These are phyloP conservation scores for Sinohyriopsis cumingii DNA, from an alignment of 2,888 invertebrate species.

Conservation along the genomic window DNA sequence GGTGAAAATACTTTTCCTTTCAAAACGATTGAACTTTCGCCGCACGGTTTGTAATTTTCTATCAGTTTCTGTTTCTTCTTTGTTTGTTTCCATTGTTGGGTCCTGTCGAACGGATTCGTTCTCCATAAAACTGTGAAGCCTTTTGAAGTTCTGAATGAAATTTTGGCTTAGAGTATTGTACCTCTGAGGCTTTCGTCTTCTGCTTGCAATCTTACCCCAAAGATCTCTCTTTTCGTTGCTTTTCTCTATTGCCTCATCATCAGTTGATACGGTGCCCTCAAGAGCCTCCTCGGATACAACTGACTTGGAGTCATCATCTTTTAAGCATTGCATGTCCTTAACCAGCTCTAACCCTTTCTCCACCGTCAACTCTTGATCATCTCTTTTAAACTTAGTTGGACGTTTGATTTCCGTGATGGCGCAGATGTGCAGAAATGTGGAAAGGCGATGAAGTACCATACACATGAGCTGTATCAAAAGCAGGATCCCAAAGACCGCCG, in stretches of 20 bases:
- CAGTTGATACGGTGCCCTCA: constrained; percentile 3
- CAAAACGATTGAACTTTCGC: constrained; percentile 23
- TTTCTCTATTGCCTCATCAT: constrained; percentile 8
- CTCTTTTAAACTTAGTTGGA: not conserved
- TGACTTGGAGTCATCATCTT: constrained; percentile 35
- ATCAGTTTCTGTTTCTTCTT: constrained; percentile 5
- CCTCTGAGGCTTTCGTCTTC: constrained; percentile 6
- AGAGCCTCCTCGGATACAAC: constrained; percentile 16
- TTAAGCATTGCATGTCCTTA: constrained; percentile 37
- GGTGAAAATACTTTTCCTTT: constrained; percentile 31
- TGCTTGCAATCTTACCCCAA: constrained; percentile 26
- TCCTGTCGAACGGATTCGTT: constrained; percentile 9
- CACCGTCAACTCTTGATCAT: constrained; percentile 23
- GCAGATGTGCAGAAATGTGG: constrained; percentile 95
- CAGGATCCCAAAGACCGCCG: constrained; percentile 50
- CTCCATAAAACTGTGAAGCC: constrained; percentile 45
- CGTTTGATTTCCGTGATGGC: constrained; percentile 81
- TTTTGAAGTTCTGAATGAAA: constrained; percentile 50
- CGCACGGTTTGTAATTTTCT: constrained; percentile 7
- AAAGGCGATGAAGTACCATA: constrained; percentile 99
- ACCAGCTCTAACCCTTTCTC: constrained; percentile 46
- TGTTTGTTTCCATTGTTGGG: constrained; percentile 1
- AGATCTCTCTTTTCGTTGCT: constrained; percentile 20
- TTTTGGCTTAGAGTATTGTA: constrained; percentile 44
- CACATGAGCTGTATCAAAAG: constrained; percentile 76